Base-by-base conservation (phyloP, 2,113 vertebrate species). In the Sakesphorus luctuosus region DNA sequence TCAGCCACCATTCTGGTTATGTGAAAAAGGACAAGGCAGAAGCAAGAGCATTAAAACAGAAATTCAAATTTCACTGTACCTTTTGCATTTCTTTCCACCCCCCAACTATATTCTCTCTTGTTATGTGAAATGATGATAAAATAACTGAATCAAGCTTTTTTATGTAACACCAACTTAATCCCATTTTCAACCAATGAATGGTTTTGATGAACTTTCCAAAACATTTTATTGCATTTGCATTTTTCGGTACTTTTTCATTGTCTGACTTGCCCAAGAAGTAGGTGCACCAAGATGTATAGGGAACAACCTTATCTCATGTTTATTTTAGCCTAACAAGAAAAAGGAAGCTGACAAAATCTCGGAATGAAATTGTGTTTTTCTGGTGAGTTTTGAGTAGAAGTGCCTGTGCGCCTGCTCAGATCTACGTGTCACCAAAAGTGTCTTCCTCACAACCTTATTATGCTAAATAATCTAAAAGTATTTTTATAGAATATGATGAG, bases 371-470 rank as follows among this genome's bases (percentile, higher is more conserved):
- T 18, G 13, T n/a, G 7, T 67, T 87, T 69, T 80, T 40, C 9
- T 82, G 29, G 18, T 63, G n/a, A 88, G 13, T 44, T 50, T 35
- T 82, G 28, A 24, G 26, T 25, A 24, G 23, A 79, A 83, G 18
- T 36, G 29, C 7, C 7, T 29, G 18, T 31, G 31, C 13, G 91
- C 94, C 66, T 93, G 31, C 56, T 79, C 28, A 63, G 49, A 31
- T n/a, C 33, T 40, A 18, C 0, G 0, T 65, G 83, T 52, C 8
- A 43, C 13, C 21, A 17, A 52, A 62, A 79, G 24, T 36, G 9
- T 28, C 35, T 26, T 56, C 29, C 17, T 53, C 1, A 0, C 10
- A 59, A 79, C 14, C 2, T 52, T 66, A 13, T 43, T 36, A 50
- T 1, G 3, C 11, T 44, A 66, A 50, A 21, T 75, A 47, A 21